Base-by-base conservation (phyloP, 2,888 invertebrate genomes). In the Invenusta paracnida region DNA sequence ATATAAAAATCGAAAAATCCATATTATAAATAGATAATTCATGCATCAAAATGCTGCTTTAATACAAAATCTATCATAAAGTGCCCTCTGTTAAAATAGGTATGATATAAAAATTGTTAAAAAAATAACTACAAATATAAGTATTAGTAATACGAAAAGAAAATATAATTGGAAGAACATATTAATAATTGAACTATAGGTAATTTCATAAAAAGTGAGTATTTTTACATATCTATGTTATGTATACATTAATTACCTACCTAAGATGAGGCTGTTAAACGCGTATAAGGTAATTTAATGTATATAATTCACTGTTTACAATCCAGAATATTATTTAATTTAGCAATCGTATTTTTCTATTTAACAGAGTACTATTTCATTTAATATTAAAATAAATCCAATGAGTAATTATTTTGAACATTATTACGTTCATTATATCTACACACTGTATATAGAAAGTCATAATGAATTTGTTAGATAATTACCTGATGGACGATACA, bases 211-310 rank as follows among this genome's bases (percentile, higher is more conserved):
- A n/a, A n/a, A n/a, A n/a, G n/a, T n/a, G n/a, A n/a, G n/a, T n/a
- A n/a, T n/a, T n/a, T n/a, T n/a, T n/a, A n/a, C n/a, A n/a, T n/a
- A n/a, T n/a, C n/a, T n/a, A n/a, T n/a, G 27, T 25, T 73, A 73
- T 23, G 73, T 73, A 73, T 73, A 73, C 73, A 73, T 23, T 73
- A 73, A 73, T 73, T 73, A 73, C 73, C 23, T 73, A 73, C 73
- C 73, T 73, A 73, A 73, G 73, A 73, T n/a, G 73, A 73, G 73
- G 73, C 23, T 73, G 73, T 73, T 73, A 73, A 73, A 73, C 27
- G 73, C 73, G 73, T 73, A 73, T 73, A 73, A 73, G 11, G 73
- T n/a, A 73, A 73, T 73, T 73, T 73, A 73, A 73, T 23, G 73
- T 73, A 48, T 48, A 11, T 48, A 48, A 48, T 48, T 48, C 48